A percentile compares a stretch with the other conserved stretches of the same genome.
These are phyloP conservation scores for Pristiophorus japonicus DNA, from an alignment of 2,113 vertebrate genomes.

Conservation along the genomic window DNA sequence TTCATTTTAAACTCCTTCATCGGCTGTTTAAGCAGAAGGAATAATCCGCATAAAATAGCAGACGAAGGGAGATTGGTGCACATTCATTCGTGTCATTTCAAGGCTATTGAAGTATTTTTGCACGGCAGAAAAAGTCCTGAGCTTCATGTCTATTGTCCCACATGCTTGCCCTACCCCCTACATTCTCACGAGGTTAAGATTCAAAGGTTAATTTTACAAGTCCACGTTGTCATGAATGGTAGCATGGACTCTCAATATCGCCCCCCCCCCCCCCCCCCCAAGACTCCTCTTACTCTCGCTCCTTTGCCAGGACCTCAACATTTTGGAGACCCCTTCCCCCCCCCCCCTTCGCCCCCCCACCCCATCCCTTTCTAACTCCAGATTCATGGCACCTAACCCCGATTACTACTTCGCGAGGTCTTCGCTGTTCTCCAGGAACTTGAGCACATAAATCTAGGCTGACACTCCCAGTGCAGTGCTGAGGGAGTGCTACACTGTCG, in stretches of 20 bases:
- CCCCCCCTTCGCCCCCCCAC: no score
- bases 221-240: not conserved
- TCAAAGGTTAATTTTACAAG: not conserved
- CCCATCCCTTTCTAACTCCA: no score
- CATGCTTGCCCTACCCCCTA: no score
- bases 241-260: not conserved
- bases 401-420: no score
- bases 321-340: no score
- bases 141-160: not conserved
- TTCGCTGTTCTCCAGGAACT: no score
- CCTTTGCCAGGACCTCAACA: not conserved
- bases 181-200: not conserved
- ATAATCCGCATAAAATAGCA: not conserved
- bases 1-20: not conserved
- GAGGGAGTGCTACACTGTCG: no score
- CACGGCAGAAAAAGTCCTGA: not conserved
- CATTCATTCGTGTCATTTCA: not conserved
- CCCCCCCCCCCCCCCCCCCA: no score
- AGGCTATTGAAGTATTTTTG: not conserved
- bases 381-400: no score
- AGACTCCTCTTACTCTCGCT: not conserved
- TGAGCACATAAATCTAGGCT: no score
- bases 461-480: no score
- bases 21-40: not conserved
- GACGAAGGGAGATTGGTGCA: not conserved